Conservation (phyloP, 2,888 invertebrate genomes). For the Agrochola lychnidis region DNA sequence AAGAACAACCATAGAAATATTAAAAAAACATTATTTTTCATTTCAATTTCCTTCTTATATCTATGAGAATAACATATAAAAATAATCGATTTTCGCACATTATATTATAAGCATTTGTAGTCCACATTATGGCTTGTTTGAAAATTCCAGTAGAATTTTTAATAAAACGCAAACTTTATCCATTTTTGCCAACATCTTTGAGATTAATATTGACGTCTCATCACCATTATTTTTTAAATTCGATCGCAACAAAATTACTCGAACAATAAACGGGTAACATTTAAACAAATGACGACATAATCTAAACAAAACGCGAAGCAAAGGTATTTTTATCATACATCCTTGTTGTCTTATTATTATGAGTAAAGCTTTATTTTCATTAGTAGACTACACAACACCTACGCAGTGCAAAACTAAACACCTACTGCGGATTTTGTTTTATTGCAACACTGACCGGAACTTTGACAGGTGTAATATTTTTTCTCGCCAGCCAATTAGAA, state of each 20-base stretch:
- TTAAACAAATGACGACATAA: slow-evolving; percentile 40
- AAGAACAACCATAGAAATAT: too few species aligned
- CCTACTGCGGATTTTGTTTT: slow-evolving; percentile 36
- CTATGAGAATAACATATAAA: not conserved
- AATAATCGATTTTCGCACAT: not conserved
- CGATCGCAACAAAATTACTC: not conserved
- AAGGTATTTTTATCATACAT: slow-evolving; percentile 61
- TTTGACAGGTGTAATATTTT: slow-evolving; percentile 40
- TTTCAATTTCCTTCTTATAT: not conserved
- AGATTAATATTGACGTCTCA: slow-evolving; percentile 23
- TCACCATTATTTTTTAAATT: slow-evolving; percentile 40
- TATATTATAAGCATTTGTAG: not conserved
- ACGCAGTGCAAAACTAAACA: slow-evolving; percentile 37
- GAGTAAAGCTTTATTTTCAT: slow-evolving; percentile 53
- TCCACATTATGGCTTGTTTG: not conserved
- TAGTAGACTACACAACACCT: slow-evolving; percentile 59
- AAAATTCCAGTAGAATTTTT: not conserved
- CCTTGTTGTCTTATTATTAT: slow-evolving; percentile 56
- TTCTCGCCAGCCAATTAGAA: slow-evolving; percentile 31
- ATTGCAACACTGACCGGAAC: slow-evolving; percentile 37
- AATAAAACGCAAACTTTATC: not conserved
- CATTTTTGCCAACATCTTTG: slow-evolving; percentile 4
- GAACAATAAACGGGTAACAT: slow-evolving; percentile 43
- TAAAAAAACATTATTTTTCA: not conserved
- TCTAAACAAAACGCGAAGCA: slow-evolving; percentile 49